Evolutionary conservation across 2,797 vertebrate genomes (phyloP).

Genomic region (Coilia nasus): DNA sequence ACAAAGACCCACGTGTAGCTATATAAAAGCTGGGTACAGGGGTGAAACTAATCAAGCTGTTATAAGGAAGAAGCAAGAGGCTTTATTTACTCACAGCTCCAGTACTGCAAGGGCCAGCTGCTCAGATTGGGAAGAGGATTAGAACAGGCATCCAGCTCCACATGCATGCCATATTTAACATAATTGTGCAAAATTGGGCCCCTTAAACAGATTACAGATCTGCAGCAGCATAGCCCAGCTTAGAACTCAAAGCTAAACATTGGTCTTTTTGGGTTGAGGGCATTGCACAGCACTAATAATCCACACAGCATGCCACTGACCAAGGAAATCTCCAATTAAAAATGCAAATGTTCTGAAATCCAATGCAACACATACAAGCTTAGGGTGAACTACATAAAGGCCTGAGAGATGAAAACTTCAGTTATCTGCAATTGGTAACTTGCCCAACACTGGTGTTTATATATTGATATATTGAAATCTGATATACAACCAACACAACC

Average conservation of each 20-base stretch:
- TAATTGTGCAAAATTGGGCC: not conserved
- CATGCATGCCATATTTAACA: constrained; percentile 15
- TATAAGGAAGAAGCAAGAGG: not conserved
- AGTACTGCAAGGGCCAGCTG: not conserved
- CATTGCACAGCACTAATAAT: not conserved
- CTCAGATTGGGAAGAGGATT: not conserved
- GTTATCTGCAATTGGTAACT: not conserved
- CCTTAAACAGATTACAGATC: not conserved
- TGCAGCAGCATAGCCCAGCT: not conserved
- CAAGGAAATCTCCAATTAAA: not conserved
- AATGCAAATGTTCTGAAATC: not conserved
- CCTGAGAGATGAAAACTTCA: not conserved
- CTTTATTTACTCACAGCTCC: not conserved
- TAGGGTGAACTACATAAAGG: not conserved
- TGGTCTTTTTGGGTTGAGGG: not conserved
- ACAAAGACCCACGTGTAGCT: not conserved
- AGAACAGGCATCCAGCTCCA: not conserved
- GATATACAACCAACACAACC: too few species aligned
- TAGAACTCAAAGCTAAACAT: not conserved
- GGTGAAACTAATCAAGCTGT: not conserved
- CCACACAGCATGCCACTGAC: not conserved
- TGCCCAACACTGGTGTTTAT: too few species aligned
- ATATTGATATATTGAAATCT: too few species aligned
- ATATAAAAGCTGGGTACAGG: not conserved
- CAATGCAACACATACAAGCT: not conserved